Evolutionary conservation across 2,113 vertebrate genomes (phyloP).

Genomic region (Perca schrenkii): DNA sequence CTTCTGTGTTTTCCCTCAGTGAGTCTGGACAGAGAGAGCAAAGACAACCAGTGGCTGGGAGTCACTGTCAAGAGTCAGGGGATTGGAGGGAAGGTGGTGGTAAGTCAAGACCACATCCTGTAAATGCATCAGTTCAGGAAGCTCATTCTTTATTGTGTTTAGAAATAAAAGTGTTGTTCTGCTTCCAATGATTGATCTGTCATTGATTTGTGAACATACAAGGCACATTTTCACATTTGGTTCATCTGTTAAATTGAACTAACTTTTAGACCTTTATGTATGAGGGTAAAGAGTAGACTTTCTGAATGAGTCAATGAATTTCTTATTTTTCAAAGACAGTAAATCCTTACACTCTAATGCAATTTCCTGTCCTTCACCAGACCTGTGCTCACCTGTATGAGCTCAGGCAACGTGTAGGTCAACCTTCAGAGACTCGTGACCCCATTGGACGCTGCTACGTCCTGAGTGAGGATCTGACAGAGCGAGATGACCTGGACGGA

Average conservation of each 20-base stretch:
- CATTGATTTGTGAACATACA: neutral
- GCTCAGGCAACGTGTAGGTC: conserved; percentile 88
- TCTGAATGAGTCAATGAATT: neutral
- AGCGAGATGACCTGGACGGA: conserved; percentile 90
- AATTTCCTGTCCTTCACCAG: conserved; percentile 68
- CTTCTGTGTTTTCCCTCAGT: conserved; percentile 72
- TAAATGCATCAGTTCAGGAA: conserved; percentile 25
- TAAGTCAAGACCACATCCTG: conserved; percentile 80
- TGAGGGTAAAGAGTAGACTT: neutral
- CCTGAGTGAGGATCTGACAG: conserved; percentile 91
- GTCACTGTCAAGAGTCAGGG: conserved; percentile 95
- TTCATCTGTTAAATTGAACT: neutral
- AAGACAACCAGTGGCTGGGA: conserved; percentile 97
- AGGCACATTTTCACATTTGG: neutral
- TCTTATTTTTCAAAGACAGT: neutral
- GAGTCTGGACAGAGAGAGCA: conserved; percentile 88
- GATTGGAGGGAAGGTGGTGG: conserved; percentile 94
- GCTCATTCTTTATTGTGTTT: neutral
- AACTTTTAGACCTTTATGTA: neutral
- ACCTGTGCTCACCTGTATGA: conserved; percentile 96
- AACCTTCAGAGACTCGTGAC: conserved; percentile 91
- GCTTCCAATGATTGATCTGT: neutral
- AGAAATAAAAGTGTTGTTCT: neutral
- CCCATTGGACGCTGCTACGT: conserved; percentile 95
- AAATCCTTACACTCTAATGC: neutral